Conservation (phyloP, 2,113 vertebrate genomes). For the Hoplias malabaricus region DNA sequence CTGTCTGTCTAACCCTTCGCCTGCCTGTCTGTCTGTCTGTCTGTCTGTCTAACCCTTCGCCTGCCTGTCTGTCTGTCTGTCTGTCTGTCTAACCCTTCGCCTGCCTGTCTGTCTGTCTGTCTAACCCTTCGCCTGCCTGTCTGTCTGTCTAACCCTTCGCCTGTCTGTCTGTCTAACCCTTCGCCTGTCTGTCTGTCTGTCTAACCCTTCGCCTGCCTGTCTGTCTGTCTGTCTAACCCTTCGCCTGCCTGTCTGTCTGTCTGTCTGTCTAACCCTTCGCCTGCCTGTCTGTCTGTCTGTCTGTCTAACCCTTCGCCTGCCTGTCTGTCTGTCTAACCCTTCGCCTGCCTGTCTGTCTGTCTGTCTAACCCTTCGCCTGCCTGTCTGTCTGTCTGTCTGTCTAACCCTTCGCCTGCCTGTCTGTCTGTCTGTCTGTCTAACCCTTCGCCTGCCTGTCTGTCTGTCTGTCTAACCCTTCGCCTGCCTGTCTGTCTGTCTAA, state of each 20-base stretch:
- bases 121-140: background rate
- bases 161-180: too few species aligned
- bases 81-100: background rate
- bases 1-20: background rate
- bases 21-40: background rate
- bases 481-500: background rate
- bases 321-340: background rate
- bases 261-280: background rate
- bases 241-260: background rate
- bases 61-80: background rate
- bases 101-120: background rate
- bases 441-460: background rate
- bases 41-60: background rate
- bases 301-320: background rate
- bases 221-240: background rate
- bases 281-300: background rate
- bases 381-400: constrained; percentile 1
- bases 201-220: background rate
- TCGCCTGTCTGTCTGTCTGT: constrained; percentile 3
- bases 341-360: background rate
- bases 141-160: background rate
- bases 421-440: background rate
- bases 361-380: background rate
- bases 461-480: background rate
- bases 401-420: background rate